Evolutionary conservation across 2,888 invertebrate species (phyloP).

Genomic region (Seladonia tumulorum): DNA sequence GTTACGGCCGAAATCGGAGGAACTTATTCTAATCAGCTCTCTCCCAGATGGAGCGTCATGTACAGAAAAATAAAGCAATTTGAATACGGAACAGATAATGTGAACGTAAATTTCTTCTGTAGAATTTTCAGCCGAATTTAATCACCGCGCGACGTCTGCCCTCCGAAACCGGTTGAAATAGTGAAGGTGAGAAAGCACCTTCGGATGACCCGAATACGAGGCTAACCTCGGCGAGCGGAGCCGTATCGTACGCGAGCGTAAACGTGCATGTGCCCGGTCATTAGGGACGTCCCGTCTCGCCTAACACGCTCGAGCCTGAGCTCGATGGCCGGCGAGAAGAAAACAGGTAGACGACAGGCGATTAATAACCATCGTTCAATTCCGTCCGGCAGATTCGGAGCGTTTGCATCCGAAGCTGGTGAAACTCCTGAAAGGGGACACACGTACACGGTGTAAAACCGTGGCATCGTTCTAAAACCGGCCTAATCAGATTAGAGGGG

Average conservation of each 20-base stretch:
- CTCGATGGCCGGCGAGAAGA: slow-evolving; percentile 21
- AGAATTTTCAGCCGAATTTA: no score
- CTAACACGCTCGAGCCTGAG: slow-evolving; percentile 16
- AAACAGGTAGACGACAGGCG: slow-evolving; percentile 25
- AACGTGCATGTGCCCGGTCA: slow-evolving; percentile 39
- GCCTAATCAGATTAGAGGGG: slow-evolving; percentile 49
- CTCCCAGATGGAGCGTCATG: no score
- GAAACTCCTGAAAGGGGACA: slow-evolving; percentile 22
- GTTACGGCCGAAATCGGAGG: no score
- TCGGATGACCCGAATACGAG: slow-evolving; percentile 73
- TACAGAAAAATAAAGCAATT: no score
- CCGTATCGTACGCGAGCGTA: neutral
- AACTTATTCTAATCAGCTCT: no score
- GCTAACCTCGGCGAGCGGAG: slow-evolving; percentile 26
- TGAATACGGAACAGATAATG: no score
- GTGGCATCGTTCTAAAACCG: slow-evolving; percentile 2
- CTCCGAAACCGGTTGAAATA: neutral
- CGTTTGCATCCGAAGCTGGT: neutral
- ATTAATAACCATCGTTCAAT: slow-evolving; percentile 55
- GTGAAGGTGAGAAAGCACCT: slow-evolving; percentile 61
- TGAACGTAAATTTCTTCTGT: no score
- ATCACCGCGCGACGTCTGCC: neutral
- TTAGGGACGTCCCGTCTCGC: slow-evolving; percentile 45
- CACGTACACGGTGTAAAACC: neutral
- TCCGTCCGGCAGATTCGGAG: slow-evolving; percentile 13